Evolutionary conservation across 2,797 vertebrate species (phyloP).

Genomic region (Champsocephalus esox): DNA sequence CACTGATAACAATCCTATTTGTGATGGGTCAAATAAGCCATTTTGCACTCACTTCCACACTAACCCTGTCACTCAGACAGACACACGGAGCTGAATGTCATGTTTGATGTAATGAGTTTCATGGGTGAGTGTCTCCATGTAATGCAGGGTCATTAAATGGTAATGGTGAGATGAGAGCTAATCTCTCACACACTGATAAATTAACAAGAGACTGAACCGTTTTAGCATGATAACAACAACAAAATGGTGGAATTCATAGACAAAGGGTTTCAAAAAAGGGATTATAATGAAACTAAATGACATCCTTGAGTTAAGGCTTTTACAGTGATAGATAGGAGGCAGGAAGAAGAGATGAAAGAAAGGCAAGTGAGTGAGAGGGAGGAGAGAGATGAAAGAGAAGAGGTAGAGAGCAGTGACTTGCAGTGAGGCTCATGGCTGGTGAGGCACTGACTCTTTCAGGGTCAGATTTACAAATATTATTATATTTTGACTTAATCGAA

Average conservation of each 20-base stretch:
- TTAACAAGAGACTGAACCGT: constrained; percentile 43
- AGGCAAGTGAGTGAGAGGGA: neutral
- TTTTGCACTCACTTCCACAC: neutral
- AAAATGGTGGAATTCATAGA: constrained; percentile 42
- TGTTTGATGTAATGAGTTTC: constrained; percentile 67
- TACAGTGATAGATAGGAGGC: neutral
- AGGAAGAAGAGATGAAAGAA: no score
- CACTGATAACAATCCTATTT: no score
- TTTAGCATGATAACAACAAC: constrained; percentile 24
- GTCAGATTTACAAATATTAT: no score
- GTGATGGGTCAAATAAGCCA: neutral
- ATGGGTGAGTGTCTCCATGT: constrained; percentile 66
- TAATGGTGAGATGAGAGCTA: constrained; percentile 57
- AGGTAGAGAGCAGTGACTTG: no score
- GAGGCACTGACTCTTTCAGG: no score
- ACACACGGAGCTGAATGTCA: constrained; percentile 44
- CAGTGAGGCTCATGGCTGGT: no score
- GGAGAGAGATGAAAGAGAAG: no score
- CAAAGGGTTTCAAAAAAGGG: constrained; percentile 19
- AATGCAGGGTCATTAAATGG: constrained; percentile 57
- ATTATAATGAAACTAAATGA: constrained; percentile 47
- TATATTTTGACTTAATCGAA: no score
- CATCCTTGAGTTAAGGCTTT: constrained; percentile 71
- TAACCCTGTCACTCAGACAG: neutral
- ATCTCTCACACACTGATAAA: constrained; percentile 58